These are phyloP conservation scores for Labeo calbasu DNA, from an alignment of 2,797 vertebrate species.

Conservation along the genomic window DNA sequence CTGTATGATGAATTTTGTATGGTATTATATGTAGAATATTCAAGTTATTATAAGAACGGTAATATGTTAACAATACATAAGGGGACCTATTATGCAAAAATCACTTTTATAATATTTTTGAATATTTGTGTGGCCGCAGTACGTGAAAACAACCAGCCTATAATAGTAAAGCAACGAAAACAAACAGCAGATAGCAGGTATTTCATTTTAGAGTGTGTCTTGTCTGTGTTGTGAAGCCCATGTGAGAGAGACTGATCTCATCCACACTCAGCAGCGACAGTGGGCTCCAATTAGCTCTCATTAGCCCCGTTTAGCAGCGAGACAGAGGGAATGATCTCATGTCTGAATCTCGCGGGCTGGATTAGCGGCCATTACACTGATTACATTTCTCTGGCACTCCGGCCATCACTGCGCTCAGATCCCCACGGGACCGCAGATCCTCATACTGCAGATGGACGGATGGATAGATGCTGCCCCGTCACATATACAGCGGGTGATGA, in stretches of 20 bases:
- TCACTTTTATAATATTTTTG: too few species aligned
- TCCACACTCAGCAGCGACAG: neutral
- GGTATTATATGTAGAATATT: too few species aligned
- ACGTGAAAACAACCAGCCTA: too few species aligned
- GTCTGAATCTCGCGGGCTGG: constrained; percentile 39
- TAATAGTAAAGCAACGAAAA: neutral
- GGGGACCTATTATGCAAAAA: too few species aligned
- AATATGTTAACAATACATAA: too few species aligned
- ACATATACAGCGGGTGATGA: too few species aligned
- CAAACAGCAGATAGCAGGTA: neutral
- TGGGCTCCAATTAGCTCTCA: constrained; percentile 41
- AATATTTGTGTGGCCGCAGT: too few species aligned
- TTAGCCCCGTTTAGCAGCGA: constrained; percentile 45
- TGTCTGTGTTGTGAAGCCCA: neutral
- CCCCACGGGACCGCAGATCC: neutral
- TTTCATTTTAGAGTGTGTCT: neutral
- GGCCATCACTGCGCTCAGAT: constrained; percentile 13
- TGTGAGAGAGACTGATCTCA: neutral
- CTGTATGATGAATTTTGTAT: too few species aligned
- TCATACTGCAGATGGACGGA: neutral
- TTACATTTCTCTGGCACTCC: constrained; percentile 42
- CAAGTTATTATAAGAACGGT: too few species aligned
- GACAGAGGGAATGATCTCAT: constrained; percentile 41
- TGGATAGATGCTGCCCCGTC: neutral
- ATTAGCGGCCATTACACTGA: constrained; percentile 52